Base-by-base conservation (phyloP, 2,888 invertebrate genomes). In the Athetis lepigone region DNA sequence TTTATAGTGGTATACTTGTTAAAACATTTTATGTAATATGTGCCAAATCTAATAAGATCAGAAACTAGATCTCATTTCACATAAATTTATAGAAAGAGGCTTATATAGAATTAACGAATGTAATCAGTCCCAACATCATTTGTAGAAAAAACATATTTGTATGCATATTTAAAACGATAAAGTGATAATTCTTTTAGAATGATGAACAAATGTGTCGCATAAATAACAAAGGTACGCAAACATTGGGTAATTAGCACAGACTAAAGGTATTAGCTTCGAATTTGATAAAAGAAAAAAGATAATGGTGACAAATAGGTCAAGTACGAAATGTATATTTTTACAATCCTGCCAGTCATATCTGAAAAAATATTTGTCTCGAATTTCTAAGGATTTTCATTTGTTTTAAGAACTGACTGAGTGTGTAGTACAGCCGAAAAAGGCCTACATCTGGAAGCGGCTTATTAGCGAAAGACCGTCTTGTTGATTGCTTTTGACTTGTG, bases 271-370 rank as follows among this genome's bases (percentile, higher is more conserved):
- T 72, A 56, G 36, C 59, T 56, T 27, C n/a, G 3, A 19, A 43
- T 50, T 58, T 72, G 61, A 73, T 73, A 56, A 62, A 61, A 47
- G 11, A 37, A 37, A 40, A 67, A 21, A 54, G 37, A 61, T 61
- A 45, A 49, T 51, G 4, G 9, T 42, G 27, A 50, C 33, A 57
- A 62, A 74, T 42, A 45, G 70, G 75, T 72, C 64, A 72, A 72
- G 70, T 59, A 74, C 37, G 59, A 23, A 8, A 19, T 36, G 16
- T 13, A n/a, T 13, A 19, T 36, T 50, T 49, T 51, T 46, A 37
- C 40, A 37, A 13, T 33, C 27, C 1, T 25, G 13, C 21, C 13
- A 54, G 2, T 37, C 16, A 23, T 37, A 21, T 9, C 43, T 39
- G 19, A 25, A 13, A 4, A 49, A 45, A 18, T 37, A 18, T 8